Conservation (phyloP, 1,140 invertebrate species). For the Anastrepha ludens region DNA sequence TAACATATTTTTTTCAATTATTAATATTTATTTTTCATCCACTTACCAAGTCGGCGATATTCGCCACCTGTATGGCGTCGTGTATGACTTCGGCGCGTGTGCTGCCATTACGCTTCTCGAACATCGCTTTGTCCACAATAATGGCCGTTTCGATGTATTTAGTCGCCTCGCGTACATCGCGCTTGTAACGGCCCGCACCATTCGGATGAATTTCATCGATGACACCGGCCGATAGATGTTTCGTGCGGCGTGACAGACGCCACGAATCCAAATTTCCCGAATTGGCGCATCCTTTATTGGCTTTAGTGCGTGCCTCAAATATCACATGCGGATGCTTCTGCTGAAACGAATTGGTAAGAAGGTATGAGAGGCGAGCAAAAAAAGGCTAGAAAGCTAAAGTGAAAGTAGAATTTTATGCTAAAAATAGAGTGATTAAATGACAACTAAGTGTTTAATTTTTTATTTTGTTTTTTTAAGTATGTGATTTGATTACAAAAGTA, state of each 20-base stretch:
- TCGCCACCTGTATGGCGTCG: constrained; percentile 96
- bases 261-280: constrained; percentile 83
- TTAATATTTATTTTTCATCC: neutral
- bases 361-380: constrained; percentile 52
- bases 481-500: too few relatives aligned
- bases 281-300: constrained; percentile 92
- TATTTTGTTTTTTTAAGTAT: too few relatives aligned
- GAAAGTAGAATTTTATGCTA: neutral
- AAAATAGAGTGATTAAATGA: neutral
- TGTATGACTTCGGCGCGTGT: constrained; percentile 92
- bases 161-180: constrained; percentile 90
- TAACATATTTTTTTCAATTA: too few relatives aligned
- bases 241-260: constrained; percentile 79
- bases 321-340: constrained; percentile 97
- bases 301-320: constrained; percentile 91
- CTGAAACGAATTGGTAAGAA: constrained; percentile 78
- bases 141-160: constrained; percentile 95
- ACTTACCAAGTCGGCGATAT: constrained; percentile 96
- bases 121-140: constrained; percentile 95
- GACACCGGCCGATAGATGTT: constrained; percentile 76
- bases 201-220: constrained; percentile 75
- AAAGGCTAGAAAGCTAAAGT: neutral
- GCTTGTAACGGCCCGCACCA: constrained; percentile 76
- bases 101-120: constrained; percentile 92
- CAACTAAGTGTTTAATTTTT: too few relatives aligned